Evolutionary conservation across 2,888 invertebrate species (phyloP).

Genomic region (Drosophila rellima): DNA sequence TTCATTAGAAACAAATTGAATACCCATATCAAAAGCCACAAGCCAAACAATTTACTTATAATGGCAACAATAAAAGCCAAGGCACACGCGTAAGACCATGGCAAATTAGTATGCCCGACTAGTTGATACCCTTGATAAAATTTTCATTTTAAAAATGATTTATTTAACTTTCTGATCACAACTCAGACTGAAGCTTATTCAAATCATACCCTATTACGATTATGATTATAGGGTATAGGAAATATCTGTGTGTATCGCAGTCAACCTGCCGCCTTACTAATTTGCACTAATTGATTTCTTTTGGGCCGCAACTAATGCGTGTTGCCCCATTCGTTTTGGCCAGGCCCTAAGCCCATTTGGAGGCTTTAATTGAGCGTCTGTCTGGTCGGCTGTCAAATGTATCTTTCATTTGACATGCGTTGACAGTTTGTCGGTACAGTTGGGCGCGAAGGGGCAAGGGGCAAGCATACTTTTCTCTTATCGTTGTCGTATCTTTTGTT

Average conservation of each 20-base stretch:
- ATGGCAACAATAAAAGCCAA: conserved; percentile 35
- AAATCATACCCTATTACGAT: neutral
- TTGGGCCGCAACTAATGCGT: conserved; percentile 35
- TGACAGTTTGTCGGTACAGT: conserved; percentile 65
- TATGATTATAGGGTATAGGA: conserved; percentile 15
- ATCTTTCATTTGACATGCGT: conserved; percentile 70
- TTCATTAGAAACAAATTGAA: conserved; percentile 73
- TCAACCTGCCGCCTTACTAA: conserved; percentile 60
- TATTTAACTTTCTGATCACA: neutral
- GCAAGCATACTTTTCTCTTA: conserved; percentile 33
- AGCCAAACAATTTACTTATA: conserved; percentile 65
- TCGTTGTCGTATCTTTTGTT: conserved; percentile 25
- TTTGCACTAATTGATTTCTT: conserved; percentile 79
- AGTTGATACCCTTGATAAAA: neutral
- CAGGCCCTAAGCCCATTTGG: conserved; percentile 48
- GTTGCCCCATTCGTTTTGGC: conserved; percentile 21
- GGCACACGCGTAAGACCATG: conserved; percentile 1
- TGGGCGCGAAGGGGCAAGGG: neutral
- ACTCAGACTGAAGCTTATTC: neutral
- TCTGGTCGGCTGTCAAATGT: conserved; percentile 65
- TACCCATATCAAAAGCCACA: conserved; percentile 68
- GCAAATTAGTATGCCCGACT: neutral
- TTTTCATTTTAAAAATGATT: neutral
- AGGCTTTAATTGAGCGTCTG: conserved; percentile 72
- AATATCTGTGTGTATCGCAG: neutral